These are phyloP conservation scores for Baccha elongata DNA, from an alignment of 2,888 invertebrate species.

Conservation along the genomic window DNA sequence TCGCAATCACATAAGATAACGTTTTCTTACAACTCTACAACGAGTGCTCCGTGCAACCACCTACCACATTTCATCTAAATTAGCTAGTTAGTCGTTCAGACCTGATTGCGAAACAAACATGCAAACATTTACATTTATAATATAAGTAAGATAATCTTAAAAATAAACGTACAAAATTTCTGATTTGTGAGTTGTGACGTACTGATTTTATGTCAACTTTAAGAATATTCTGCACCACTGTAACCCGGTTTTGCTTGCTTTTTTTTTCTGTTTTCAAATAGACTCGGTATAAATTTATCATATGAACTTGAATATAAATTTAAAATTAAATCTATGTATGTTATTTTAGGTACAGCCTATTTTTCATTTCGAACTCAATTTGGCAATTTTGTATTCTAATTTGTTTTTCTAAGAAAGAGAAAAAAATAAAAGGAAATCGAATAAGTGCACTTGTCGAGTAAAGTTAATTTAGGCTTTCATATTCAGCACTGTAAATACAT, in stretches of 20 bases:
- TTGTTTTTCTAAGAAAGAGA: conserved; percentile 8
- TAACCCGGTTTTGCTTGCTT: background rate
- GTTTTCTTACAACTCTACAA: too few species aligned
- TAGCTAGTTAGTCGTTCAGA: too few species aligned
- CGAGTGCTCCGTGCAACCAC: too few species aligned
- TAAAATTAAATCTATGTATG: background rate
- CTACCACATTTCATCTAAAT: too few species aligned
- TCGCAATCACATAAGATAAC: too few species aligned
- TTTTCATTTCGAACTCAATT: conserved; percentile 20
- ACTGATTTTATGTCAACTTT: background rate
- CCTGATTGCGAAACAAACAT: too few species aligned
- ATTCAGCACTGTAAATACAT: conserved; percentile 9
- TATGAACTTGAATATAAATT: conserved; percentile 37
- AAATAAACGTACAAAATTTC: too few species aligned
- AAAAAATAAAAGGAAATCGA: background rate
- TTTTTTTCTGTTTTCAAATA: background rate
- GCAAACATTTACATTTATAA: too few species aligned
- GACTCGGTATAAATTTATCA: background rate
- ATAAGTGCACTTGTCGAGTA: conserved; percentile 16
- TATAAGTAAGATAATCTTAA: too few species aligned
- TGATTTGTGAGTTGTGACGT: background rate
- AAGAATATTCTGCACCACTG: background rate
- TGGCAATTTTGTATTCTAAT: background rate
- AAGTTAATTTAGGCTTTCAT: background rate
- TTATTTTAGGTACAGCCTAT: too few species aligned